phyloP scores from a whole-genome alignment of 2,113 vertebrate species.

The Silurus asotus region DNA sequence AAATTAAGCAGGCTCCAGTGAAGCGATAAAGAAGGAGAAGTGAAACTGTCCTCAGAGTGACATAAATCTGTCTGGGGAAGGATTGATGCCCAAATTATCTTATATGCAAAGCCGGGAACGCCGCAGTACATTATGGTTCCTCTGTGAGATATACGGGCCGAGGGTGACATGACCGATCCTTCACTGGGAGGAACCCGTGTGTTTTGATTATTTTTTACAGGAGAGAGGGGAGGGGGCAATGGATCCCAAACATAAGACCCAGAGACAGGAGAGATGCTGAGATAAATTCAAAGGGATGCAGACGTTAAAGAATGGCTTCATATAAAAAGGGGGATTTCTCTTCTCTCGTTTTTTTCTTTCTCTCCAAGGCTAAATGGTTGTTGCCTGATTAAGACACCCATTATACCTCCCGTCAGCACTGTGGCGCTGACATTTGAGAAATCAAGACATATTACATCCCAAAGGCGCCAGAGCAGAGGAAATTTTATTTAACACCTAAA shows the following conservation, averaged over 20 bases:
- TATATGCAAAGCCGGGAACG: conserved; percentile 99
- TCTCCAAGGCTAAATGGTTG: conserved; percentile 88
- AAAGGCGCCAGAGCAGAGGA: conserved; percentile 89
- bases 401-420: conserved; percentile 89
- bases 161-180: conserved; percentile 90
- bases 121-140: conserved; percentile 91
- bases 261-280: conserved; percentile 84
- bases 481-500: conserved; percentile 96
- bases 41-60: conserved; percentile 99
- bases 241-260: conserved; percentile 85
- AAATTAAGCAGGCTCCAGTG: conserved; percentile 99
- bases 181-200: conserved; percentile 84
- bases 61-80: conserved; percentile 97
- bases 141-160: conserved; percentile 91
- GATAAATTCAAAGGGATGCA: conserved; percentile 91
- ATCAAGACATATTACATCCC: conserved; percentile 93
- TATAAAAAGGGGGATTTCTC: conserved; percentile 86
- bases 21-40: conserved; percentile 99
- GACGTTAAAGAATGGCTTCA: conserved; percentile 89
- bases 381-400: conserved; percentile 93
- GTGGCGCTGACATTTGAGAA: conserved; percentile 98
- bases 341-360: conserved; percentile 52
- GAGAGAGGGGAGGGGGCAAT: conserved; percentile 75
- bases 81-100: conserved; percentile 99
- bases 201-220: conserved; percentile 97